phyloP scores from a whole-genome alignment of 2,888 invertebrate species.

The Tenthredo amoena region DNA sequence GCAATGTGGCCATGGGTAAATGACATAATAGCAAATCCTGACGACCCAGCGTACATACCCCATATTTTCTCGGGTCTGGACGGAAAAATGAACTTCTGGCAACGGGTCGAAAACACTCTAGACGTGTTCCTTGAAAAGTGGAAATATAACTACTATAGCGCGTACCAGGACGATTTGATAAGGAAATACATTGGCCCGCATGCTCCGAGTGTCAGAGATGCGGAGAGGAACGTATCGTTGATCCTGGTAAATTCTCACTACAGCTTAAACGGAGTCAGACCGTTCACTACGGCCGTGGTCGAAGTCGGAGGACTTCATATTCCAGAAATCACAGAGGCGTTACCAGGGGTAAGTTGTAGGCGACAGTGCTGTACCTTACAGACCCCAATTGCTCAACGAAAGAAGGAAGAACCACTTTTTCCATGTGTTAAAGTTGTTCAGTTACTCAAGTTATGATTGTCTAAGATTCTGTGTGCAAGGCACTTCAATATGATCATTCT shows the following conservation, averaged over 20 bases:
- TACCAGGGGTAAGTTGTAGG: constrained; percentile 58
- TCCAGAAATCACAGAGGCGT: constrained; percentile 63
- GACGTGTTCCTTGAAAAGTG: not conserved
- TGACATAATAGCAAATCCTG: constrained; percentile 60
- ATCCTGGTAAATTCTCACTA: too few relatives aligned
- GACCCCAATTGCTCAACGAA: too few relatives aligned
- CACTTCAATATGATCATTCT: too few relatives aligned
- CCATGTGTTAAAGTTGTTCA: too few relatives aligned
- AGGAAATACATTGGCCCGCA: constrained; percentile 52
- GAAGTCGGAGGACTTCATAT: constrained; percentile 72
- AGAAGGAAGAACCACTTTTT: too few relatives aligned
- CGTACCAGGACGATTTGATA: constrained; percentile 60
- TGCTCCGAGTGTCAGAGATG: too few relatives aligned
- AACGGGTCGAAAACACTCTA: constrained; percentile 62
- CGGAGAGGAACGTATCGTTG: too few relatives aligned
- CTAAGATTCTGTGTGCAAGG: too few relatives aligned
- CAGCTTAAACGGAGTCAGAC: too few relatives aligned
- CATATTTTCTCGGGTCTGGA: constrained; percentile 48
- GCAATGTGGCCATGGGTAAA: constrained; percentile 59
- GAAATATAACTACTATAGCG: constrained; percentile 56
- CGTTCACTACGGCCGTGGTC: too few relatives aligned
- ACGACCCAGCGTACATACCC: constrained; percentile 61
- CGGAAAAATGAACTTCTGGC: constrained; percentile 60
- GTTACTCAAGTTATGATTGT: too few relatives aligned
- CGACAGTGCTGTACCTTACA: too few relatives aligned